Percentiles rank a stretch among this genome's conserved stretches.
Evolutionary conservation across 2,888 invertebrate genomes (phyloP).

Genomic region (Clanis bilineata): DNA sequence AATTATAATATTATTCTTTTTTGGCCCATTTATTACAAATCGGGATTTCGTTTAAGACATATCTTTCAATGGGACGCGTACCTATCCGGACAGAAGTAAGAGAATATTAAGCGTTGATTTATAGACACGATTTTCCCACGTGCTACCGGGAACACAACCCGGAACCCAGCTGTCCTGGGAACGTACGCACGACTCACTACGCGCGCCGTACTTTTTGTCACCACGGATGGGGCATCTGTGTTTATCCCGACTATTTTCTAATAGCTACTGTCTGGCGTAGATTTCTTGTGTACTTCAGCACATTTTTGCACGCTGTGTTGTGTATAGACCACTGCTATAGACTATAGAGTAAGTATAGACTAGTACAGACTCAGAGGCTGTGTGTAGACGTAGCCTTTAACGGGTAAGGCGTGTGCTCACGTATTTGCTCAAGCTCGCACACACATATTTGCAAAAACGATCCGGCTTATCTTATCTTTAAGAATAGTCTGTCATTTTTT

Average conservation of each 20-base stretch:
- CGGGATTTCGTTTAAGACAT: constrained; percentile 16
- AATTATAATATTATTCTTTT: too few species aligned
- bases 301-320: background rate
- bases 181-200: constrained; percentile 37
- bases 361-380: too few species aligned
- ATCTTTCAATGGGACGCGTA: constrained; percentile 17
- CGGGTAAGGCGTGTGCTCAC: too few species aligned
- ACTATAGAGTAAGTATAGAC: too few species aligned
- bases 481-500: too few species aligned
- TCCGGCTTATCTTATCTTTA: too few species aligned
- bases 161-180: constrained; percentile 70
- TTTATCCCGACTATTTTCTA: background rate
- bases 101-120: constrained; percentile 58
- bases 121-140: constrained; percentile 75
- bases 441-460: too few species aligned
- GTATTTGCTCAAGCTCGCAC: too few species aligned
- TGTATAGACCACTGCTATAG: too few species aligned
- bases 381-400: too few species aligned
- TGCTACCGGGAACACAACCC: constrained; percentile 75
- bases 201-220: constrained; percentile 2
- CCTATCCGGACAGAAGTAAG: constrained; percentile 39
- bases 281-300: background rate
- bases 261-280: background rate
- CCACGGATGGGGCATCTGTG: constrained; percentile 1
- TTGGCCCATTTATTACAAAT: too few species aligned